Percentiles rank a stretch among this genome's conserved stretches.
These are phyloP conservation scores for Monomorium pharaonis DNA, from an alignment of 1,140 invertebrate genomes.

Conservation along the genomic window DNA sequence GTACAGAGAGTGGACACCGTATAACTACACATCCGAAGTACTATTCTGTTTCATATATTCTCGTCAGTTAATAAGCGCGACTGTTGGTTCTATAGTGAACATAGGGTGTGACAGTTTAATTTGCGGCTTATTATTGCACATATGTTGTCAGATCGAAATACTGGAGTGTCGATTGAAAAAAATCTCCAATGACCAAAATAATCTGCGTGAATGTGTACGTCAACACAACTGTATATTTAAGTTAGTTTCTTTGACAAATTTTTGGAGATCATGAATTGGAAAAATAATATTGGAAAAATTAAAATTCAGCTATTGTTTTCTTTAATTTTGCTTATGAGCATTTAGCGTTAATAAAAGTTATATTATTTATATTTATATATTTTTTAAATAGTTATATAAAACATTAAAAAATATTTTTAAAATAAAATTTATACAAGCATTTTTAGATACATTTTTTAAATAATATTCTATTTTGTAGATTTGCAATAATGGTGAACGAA, in stretches of 20 bases:
- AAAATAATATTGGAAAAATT: neutral
- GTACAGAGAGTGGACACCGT: slow-evolving; percentile 69
- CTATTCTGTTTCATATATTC: slow-evolving; percentile 47
- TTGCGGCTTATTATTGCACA: slow-evolving; percentile 56
- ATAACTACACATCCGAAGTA: slow-evolving; percentile 29
- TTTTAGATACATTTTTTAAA: neutral
- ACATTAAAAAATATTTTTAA: neutral
- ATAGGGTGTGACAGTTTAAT: slow-evolving; percentile 52
- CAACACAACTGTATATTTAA: slow-evolving; percentile 45
- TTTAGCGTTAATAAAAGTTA: neutral
- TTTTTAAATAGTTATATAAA: neutral
- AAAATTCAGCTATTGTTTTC: neutral
- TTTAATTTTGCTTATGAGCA: neutral
- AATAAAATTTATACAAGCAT: neutral
- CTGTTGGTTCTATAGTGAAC: neutral
- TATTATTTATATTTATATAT: neutral
- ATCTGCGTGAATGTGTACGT: neutral
- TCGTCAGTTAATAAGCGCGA: slow-evolving; percentile 46
- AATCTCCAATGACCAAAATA: neutral
- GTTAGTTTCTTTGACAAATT: slow-evolving; percentile 32
- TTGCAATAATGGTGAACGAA: slow-evolving; percentile 45
- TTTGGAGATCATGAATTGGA: neutral
- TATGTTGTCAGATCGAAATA: slow-evolving; percentile 62
- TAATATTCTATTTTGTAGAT: slow-evolving; percentile 26
- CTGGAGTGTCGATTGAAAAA: slow-evolving; percentile 48